Percentiles rank a stretch among this genome's conserved stretches.
These are phyloP conservation scores for Palythoa grandis DNA, from an alignment of 92 coral and sea anemone genomes.

Conservation along the genomic window DNA sequence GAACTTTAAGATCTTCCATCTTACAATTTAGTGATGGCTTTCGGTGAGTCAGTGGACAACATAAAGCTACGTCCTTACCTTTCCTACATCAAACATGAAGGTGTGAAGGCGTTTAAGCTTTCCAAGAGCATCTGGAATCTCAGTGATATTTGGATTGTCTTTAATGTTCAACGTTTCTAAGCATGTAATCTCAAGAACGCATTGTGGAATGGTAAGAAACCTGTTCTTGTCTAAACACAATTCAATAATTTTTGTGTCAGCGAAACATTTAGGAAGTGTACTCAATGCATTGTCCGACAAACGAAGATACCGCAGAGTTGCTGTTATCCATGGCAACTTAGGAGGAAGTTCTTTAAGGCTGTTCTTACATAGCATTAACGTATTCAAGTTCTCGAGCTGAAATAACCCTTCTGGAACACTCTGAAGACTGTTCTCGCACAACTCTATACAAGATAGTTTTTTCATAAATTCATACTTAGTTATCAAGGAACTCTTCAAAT, in stretches of 20 bases:
- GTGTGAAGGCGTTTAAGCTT: constrained; percentile 51
- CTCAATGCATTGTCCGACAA: constrained; percentile 56
- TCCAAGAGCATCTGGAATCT: constrained; percentile 65
- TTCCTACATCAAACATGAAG: constrained; percentile 53
- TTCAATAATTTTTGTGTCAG: constrained; percentile 52
- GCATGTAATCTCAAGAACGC: constrained; percentile 52
- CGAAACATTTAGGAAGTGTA: constrained; percentile 51
- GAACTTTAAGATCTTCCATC: too few species aligned
- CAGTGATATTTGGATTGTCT: constrained; percentile 49
- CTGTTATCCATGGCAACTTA: constrained; percentile 38
- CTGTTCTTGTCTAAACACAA: constrained; percentile 49
- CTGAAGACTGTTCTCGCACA: constrained; percentile 56
- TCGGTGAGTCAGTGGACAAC: too few species aligned
- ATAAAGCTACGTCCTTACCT: constrained; percentile 25
- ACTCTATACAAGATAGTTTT: constrained; percentile 54
- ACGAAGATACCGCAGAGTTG: constrained; percentile 50
- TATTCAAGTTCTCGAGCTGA: constrained; percentile 53
- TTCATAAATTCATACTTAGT: constrained; percentile 13
- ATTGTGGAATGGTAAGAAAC: constrained; percentile 56
- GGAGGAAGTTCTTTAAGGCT: constrained; percentile 53
- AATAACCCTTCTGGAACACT: constrained; percentile 52
- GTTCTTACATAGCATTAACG: constrained; percentile 52
- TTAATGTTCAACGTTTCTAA: constrained; percentile 60
- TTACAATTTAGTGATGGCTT: too few species aligned
- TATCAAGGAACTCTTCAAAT: constrained; percentile 48